Base-by-base conservation (phyloP, 1,140 invertebrate genomes). In the Drosophila virilis region DNA sequence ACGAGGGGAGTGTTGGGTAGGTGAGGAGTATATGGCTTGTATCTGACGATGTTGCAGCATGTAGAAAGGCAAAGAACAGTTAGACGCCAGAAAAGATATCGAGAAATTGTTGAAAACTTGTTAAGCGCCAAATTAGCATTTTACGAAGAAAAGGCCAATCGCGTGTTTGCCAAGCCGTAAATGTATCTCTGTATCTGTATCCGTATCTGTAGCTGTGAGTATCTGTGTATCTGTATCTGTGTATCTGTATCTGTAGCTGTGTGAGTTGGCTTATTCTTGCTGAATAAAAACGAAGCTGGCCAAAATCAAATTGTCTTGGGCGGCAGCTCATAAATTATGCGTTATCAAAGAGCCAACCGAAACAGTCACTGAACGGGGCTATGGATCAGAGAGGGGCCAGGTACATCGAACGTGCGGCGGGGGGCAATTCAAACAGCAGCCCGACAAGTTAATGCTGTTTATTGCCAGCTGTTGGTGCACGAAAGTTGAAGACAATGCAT, bases 1-100 rank as follows among this genome's bases (percentile, higher is more conserved):
- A n/a, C 3, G 13, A 8, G 8, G 9, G 8, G 15, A 37, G 32
- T 9, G 50, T 32, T 0, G 32, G 17, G 17, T 17, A 17, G 28
- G 13, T 8, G 45, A 28, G 15, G n/a, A 2, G 15, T 6, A 2
- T 9, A 4, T 7, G 45, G 12, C 38, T 28, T 55, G 52, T 38
- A 50, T 28, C 43, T n/a, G n/a, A 37, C 12, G 52, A 6, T 40
- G 55, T 45, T 22, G 50, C 46, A 40, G 59, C 35, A 13, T 33
- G 66, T 88, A 88, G 83, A 88, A 88, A 88, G 83, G 83, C 84
- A 62, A 80, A 89, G 77, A 88, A 88, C 83, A 89, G 83, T 88
- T 88, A 89, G 79, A 72, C 73, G 52, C 45, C 58, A 45, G 46
- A 64, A 75, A 68, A 60, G 62, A 73, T 59, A 46, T 60, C 55